Base-by-base conservation (phyloP, 2,797 vertebrate genomes). In the Clamator glandarius region DNA sequence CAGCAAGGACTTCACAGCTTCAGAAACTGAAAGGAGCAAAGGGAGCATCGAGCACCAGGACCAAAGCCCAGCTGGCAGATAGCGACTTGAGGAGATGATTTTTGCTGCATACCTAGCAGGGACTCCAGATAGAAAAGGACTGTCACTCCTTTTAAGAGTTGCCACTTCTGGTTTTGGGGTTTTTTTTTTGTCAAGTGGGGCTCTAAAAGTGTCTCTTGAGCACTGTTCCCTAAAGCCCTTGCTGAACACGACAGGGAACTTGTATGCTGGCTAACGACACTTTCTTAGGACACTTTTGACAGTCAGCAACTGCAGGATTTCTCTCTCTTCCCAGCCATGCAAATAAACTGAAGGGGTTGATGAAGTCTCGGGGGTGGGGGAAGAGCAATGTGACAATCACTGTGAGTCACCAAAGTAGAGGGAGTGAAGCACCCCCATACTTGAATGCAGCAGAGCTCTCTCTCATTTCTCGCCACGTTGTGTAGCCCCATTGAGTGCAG, bases 291-390 rank as follows among this genome's bases (percentile, higher is more conserved):
- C 16, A 8, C 10, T 84, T 70, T 89, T 1, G 0, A 48, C 58
- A 61, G 58, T 75, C 89, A 87, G 67, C 68, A 66, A 25, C 72
- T 36, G 42, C 66, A 29, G 87, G 68, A 70, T 46, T 82, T 62
- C 58, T 67, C 52, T 90, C 67, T 44, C 59, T 82, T 95, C 70
- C 15, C 93, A 52, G 82, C 76, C 67, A 28, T 88, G 75, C 54
- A 87, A 83, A 81, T 44, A 29, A 83, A 64, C 84, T n/a, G 20
- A 52, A 74, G 26, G 61, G 79, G 42, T 8, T 90, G 81, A 11
- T 28, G 70, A n/a, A 81, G 87, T 89, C 11, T 0, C 42, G 36
- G 52, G 81, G 66, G 17, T 52, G 29, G 72, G 51, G 51, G 29
- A n/a, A 84, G 61, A 86, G 84, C 5, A 19, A 74, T 52, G 87